Conservation (phyloP, 2,888 invertebrate species). For the Eupelmus urozonus region DNA sequence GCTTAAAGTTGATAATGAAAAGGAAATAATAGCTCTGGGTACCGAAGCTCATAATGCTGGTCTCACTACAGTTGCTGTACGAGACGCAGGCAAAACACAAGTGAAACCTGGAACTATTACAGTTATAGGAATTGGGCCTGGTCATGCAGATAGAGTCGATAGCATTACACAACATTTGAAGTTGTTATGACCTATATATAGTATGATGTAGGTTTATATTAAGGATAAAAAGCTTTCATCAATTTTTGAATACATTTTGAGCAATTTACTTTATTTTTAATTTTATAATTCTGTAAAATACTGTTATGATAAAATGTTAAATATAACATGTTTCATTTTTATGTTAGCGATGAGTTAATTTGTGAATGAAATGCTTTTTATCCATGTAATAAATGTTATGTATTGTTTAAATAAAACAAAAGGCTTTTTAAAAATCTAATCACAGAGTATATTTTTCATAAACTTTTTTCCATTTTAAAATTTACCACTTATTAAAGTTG, state of each 20-base stretch:
- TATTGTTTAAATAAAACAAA: conserved; percentile 38
- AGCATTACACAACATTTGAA: conserved; percentile 83
- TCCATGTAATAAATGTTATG: no score
- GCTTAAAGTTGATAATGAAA: conserved; percentile 80
- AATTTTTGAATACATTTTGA: neutral
- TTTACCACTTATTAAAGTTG: conserved; percentile 39
- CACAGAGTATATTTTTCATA: conserved; percentile 52
- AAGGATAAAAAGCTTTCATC: conserved; percentile 29
- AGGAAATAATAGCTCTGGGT: conserved; percentile 79
- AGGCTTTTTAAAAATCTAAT: conserved; percentile 53
- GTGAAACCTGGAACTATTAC: conserved; percentile 84
- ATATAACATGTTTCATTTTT: no score
- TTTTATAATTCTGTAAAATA: no score
- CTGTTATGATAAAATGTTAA: no score
- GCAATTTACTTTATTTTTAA: neutral
- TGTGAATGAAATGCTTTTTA: no score
- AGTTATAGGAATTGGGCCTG: conserved; percentile 88
- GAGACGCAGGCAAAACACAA: conserved; percentile 87
- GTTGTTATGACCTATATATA: conserved; percentile 78
- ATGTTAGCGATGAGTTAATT: no score
- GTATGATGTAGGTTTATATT: conserved; percentile 29
- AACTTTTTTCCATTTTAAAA: conserved; percentile 43
- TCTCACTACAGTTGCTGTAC: conserved; percentile 78
- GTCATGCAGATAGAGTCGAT: conserved; percentile 79
- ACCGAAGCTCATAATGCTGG: conserved; percentile 79